Base-by-base conservation (phyloP, 2,888 invertebrate genomes). In the Drosophila dives region DNA sequence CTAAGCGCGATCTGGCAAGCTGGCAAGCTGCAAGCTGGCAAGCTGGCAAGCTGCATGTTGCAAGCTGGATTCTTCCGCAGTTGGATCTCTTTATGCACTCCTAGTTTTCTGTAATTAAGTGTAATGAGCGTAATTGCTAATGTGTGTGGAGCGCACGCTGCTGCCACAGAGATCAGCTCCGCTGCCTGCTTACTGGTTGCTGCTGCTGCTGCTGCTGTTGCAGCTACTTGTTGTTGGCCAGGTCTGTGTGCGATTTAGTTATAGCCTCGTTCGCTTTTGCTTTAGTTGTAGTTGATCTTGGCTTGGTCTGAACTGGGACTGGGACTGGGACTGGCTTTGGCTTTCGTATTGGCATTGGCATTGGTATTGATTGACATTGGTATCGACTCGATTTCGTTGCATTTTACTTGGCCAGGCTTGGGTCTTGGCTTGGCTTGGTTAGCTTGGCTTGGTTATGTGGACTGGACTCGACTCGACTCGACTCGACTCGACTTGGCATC, bases 101-200 rank as follows among this genome's bases (percentile, higher is more conserved):
- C 90, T 90, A 90, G 83, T 85, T 84, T 90, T 90, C 84, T 89
- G 90, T 91, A 91, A 91, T 92, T 91, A 91, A 91, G 87, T 91
- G 88, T 91, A 91, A 91, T 91, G 91, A 92, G 91, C 89, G 90
- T 91, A 91, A 91, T 92, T 91, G 91, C 90, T 90, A 91, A 91
- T 91, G 90, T 86, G 82, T 83, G 73, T 79, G 71, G 80, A 80
- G 77, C 80, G 74, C 74, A 80, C 48, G 76, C 76, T 72, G 80
- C 69, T 55, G 54, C 36, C 63, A 38, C 62, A 62, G 66, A 72
- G 72, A 75, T 72, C 38, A 50, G 75, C 54, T 72, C 42, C 23
- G 53, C 51, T 66, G 53, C 48, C 61, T 51, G 59, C 66, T 62
- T 64, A 33, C 50, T 50, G 29, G 48, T 40, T 36, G 59, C 74